Percentiles rank a stretch among this genome's conserved stretches.
phyloP scores from a whole-genome alignment of 2,113 vertebrate species.

The Paedocypris sp. region DNA sequence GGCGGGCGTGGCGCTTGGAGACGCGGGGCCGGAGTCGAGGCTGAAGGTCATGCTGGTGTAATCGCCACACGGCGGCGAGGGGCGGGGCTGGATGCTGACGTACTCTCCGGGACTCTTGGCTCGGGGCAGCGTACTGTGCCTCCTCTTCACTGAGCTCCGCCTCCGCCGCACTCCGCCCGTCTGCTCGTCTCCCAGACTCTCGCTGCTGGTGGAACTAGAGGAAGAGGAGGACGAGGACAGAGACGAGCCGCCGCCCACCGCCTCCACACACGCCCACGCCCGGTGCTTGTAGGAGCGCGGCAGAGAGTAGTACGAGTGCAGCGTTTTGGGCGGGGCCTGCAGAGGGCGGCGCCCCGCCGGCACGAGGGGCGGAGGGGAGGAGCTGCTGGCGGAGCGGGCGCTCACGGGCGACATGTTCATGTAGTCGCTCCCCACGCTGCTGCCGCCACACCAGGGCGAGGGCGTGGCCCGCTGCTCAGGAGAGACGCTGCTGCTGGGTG shows the following conservation, averaged over 20 bases:
- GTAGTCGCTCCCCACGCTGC: slow-evolving; percentile 63
- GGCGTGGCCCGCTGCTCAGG: slow-evolving; percentile 57
- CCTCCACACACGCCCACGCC: slow-evolving; percentile 52
- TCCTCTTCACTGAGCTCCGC: slow-evolving; percentile 56
- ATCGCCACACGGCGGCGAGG: slow-evolving; percentile 56
- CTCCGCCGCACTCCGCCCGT: too few relatives aligned
- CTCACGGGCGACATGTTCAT: slow-evolving; percentile 73
- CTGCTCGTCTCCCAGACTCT: slow-evolving; percentile 69
- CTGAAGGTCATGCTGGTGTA: slow-evolving; percentile 69
- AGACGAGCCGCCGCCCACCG: slow-evolving; percentile 50
- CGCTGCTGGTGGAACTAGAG: slow-evolving; percentile 67
- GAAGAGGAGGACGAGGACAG: slow-evolving; percentile 65
- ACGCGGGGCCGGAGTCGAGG: slow-evolving; percentile 40
- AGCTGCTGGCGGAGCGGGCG: slow-evolving; percentile 53
- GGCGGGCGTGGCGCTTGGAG: slow-evolving; percentile 45
- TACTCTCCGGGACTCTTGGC: slow-evolving; percentile 67
- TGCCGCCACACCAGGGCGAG: slow-evolving; percentile 49
- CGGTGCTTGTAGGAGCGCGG: slow-evolving; percentile 62
- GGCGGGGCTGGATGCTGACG: slow-evolving; percentile 63
- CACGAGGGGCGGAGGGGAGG: slow-evolving; percentile 42
- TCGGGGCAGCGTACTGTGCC: too few relatives aligned
- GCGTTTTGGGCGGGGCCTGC: slow-evolving; percentile 57
- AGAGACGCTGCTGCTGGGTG: slow-evolving; percentile 62
- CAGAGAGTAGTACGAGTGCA: slow-evolving; percentile 64
- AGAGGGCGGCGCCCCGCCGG: slow-evolving; percentile 44